Evolutionary conservation across 2,888 invertebrate species (phyloP), one percentile per base, ranked within the genome.

Genomic region (Spodoptera picta): DNA sequence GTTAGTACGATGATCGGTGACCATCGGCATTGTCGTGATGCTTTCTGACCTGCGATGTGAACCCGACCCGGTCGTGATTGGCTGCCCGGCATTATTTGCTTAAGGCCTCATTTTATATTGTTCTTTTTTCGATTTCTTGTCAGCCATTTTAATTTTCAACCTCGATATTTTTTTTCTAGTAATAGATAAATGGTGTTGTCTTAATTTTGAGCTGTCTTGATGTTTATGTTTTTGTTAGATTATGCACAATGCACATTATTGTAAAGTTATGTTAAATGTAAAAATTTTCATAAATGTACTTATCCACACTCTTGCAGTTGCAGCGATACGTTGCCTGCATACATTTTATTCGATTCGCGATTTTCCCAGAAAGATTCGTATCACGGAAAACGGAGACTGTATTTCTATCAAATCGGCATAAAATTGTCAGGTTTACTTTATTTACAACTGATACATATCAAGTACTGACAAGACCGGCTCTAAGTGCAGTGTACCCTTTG

Each of bases 11-110:
- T 74, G 76, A 63, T 62, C 73, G 71, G 74, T 77, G 79, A 72
- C 73, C 81, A 69, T 75, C 74, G 75, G 69, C 72, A 44, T 58
- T 69, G 80, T 87, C 87, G 86, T 86, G 88, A 87, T 83, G 75
- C 60, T 71, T 73, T 65, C 60, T 75, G 84, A 83, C 82, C 85
- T 79, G 72, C 3, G 52, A 72, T 69, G 75, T 83, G 82, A 85
- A 84, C 83, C 48, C 79, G 82, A 77, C 79, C 67, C 62, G 9
- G 72, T 83, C 84, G 82, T 79, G 83, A 82, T 69, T 60, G 61
- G 64, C 46, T 53, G 65, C 79, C 66, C 77, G 54, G 23, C 60
- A 60, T 73, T 71, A 60, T 71, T 63, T 63, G 46, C 50, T 65
- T 64, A 47, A 49, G 45, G 19, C 56, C 53, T 24, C 12, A 43